Conservation (phyloP, 1,140 invertebrate species). For the Drosophila tristis region DNA sequence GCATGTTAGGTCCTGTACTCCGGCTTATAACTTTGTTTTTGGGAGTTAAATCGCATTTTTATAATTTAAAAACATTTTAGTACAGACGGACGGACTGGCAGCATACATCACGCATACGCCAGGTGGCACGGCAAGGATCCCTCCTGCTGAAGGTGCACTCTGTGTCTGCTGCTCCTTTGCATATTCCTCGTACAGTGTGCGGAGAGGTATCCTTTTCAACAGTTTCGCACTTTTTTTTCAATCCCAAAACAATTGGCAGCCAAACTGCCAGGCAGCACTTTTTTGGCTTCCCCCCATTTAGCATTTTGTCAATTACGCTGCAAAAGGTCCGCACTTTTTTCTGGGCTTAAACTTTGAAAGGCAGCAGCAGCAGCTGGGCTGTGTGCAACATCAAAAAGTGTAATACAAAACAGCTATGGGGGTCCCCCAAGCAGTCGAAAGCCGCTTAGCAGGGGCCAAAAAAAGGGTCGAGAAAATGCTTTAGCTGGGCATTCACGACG, state of each 20-base stretch:
- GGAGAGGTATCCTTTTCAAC: background rate
- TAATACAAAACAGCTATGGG: slow-evolving; percentile 26
- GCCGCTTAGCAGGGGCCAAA: slow-evolving; percentile 35
- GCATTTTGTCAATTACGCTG: slow-evolving; percentile 47
- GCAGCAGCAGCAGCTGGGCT: slow-evolving; percentile 22
- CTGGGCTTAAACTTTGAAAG: slow-evolving; percentile 32
- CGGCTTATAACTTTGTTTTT: slow-evolving; percentile 22
- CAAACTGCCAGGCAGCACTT: slow-evolving; percentile 28
- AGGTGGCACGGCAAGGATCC: too few species aligned
- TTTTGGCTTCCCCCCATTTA: slow-evolving; percentile 32
- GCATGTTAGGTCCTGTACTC: background rate
- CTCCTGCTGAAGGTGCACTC: too few species aligned
- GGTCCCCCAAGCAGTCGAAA: slow-evolving; percentile 5
- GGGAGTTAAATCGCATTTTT: slow-evolving; percentile 35
- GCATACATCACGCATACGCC: too few species aligned
- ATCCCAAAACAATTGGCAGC: slow-evolving; percentile 31
- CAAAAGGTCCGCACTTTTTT: slow-evolving; percentile 23
- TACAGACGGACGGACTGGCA: too few species aligned
- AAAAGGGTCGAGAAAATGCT: slow-evolving; percentile 50
- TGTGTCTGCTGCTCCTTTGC: too few species aligned
- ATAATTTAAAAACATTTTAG: too few species aligned
- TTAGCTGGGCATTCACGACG: slow-evolving; percentile 65
- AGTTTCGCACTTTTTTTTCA: too few species aligned
- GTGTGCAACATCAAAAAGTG: slow-evolving; percentile 41
- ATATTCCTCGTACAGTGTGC: background rate